phyloP scores from a whole-genome alignment of 2,888 invertebrate genomes.

The Eilema sororculum region DNA sequence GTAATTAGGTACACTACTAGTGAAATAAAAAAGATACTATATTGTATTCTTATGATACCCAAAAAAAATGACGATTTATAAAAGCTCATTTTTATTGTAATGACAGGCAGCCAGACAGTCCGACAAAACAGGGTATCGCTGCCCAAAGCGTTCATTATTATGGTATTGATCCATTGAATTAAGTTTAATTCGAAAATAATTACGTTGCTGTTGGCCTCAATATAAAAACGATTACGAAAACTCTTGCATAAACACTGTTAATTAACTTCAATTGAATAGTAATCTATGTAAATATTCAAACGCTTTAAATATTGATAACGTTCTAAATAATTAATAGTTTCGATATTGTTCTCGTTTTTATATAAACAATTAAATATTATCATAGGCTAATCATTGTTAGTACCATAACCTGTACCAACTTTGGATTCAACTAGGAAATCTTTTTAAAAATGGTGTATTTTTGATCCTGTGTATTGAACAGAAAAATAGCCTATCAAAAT shows the following conservation, averaged over 20 bases:
- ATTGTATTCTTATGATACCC: background rate
- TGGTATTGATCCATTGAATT: constrained; percentile 5
- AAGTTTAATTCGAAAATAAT: constrained; percentile 9
- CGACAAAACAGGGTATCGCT: background rate
- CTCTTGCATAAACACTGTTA: constrained; percentile 15
- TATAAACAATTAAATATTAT: no score
- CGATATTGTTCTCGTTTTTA: background rate
- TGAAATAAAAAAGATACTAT: background rate
- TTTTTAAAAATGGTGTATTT: background rate
- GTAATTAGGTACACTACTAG: background rate
- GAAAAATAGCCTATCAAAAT: background rate
- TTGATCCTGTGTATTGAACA: background rate
- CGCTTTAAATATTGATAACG: constrained; percentile 8
- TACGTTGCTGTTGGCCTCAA: constrained; percentile 9
- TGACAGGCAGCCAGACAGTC: background rate
- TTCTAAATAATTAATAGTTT: background rate
- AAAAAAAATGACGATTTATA: background rate
- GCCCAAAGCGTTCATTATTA: background rate
- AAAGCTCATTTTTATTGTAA: background rate
- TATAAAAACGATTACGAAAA: constrained; percentile 19
- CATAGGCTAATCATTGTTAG: no score
- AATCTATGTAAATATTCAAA: constrained; percentile 15
- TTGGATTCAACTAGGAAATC: no score
- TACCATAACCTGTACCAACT: no score
- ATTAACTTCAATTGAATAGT: constrained; percentile 15